Base-by-base conservation (phyloP, 2,113 vertebrate genomes). In the Petrocephalus microphthalmus region DNA sequence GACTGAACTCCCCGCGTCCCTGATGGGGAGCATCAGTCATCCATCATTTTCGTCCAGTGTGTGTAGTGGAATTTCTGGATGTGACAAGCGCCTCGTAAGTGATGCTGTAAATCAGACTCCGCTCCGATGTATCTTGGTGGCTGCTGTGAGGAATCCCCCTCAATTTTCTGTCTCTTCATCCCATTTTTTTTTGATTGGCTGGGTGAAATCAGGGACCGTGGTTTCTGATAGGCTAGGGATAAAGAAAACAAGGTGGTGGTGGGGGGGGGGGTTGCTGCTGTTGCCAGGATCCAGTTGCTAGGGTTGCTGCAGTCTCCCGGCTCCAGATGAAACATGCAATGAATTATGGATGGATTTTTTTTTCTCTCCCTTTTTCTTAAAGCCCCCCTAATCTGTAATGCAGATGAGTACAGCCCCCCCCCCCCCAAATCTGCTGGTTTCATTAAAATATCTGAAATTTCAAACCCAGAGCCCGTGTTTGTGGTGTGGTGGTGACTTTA, bases 231-330 rank as follows among this genome's bases (percentile, higher is more conserved):
- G 96, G 97, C 92, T 93, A 92, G 60, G 1, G 3, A 15, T 85
- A 15, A 87, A 85, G 84, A 85, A 53, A 85, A 85, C 25, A 85
- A 85, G 52, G 51, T 83, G 37, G 91, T 33, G 11, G 86, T 29
- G 83, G 86, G 89, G 60, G 33, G 33, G 91, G 74, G 88, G 89
- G 90, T 90, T 90, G 89, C 94, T 92, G 95, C 95, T 92, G 97
- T 98, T 98, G 97, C 97, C 96, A 97, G 94, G 97, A 94, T 96
- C 94, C 95, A 92, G 96, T 98, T 98, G 97, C 97, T 96, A 98
- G 94, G 97, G 95, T 92, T 92, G 91, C 90, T 93, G 94, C 95
- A 90, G 95, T 95, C 94, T 95, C 93, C 88, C 93, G 94, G 91
- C 95, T 95, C 95, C 85, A 95, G 95, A 95, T 96, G 96, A 97